Base-by-base conservation (phyloP, 2,113 vertebrate species). In the Ginglymostoma cirratum region DNA sequence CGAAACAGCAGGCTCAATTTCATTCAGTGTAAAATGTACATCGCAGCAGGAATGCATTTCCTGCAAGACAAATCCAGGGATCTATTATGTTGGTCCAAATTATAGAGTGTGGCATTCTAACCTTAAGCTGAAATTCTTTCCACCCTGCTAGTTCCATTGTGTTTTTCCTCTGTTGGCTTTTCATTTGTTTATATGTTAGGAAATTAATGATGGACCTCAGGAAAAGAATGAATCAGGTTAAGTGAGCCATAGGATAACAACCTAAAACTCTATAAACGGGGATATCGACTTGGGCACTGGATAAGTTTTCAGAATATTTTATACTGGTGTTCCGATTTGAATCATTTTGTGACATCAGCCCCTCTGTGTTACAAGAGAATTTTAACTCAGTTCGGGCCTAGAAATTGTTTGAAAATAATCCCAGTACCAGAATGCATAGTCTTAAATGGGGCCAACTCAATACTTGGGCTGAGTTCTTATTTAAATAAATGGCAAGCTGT, bases 11-110 rank as follows among this genome's bases (percentile, higher is more conserved):
- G 89, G 89, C 61, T 66, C 2, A 93, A 23, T 93, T 92, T 92
- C 61, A 93, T 67, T 93, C 89, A 93, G 89, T 66, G 19, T 67
- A 93, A 93, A 83, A 66, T 93, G 61, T 93, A 93, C 34, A 66
- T 93, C 89, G n/a, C 89, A 67, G 89, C 89, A 93, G 34, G 89
- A 38, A 67, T 67, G 19, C 30, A 38, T 38, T 93, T 66, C 55
- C 55, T 93, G 55, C n/a, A 93, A 93, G 89, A 66, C 89, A 93
- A 93, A 93, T 92, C 89, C 34, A 67, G 34, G 89, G 61, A 93
- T 93, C 34, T 93, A 66, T 93, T 93, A 38, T 38, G 14, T 93
- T 93, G 61, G 34, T 93, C 65, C 89, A 93, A 93, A 93, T 93
- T 93, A 93, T 67, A 93, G 52, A 92, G 89, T 66, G 17, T 66